A percentile compares a stretch with the other conserved stretches of the same genome.
Conservation (phyloP, 2,888 invertebrate genomes). For the Auanema sp. region DNA sequence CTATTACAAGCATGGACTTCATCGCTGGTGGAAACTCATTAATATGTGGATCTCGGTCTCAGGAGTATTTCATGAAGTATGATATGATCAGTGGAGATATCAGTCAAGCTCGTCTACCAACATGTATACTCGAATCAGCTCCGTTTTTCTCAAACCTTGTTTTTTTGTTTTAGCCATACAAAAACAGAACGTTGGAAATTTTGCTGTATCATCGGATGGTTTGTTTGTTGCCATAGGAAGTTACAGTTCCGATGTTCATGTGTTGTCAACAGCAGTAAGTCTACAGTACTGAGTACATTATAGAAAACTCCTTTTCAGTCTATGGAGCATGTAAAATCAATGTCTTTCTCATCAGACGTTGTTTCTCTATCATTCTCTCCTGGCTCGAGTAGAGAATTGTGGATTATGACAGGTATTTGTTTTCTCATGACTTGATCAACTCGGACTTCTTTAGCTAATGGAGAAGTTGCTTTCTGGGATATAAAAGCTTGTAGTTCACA, state of each 20-base stretch:
- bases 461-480: slow-evolving; percentile 27
- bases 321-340: slow-evolving; percentile 39
- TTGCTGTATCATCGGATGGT: slow-evolving; percentile 35
- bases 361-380: slow-evolving; percentile 28
- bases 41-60: slow-evolving; percentile 30
- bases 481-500: slow-evolving; percentile 16
- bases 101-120: slow-evolving; percentile 24
- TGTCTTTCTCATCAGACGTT: slow-evolving; percentile 29
- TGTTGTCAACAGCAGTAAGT: slow-evolving; percentile 32
- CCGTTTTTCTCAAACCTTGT: not conserved
- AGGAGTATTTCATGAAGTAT: slow-evolving; percentile 40
- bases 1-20: slow-evolving; percentile 38
- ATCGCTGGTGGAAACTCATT: slow-evolving; percentile 24
- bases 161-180: slow-evolving; percentile 27
- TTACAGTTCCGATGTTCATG: slow-evolving; percentile 28
- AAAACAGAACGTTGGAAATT: slow-evolving; percentile 26
- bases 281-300: not conserved
- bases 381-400: slow-evolving; percentile 25
- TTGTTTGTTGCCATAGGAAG: slow-evolving; percentile 30
- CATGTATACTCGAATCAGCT: slow-evolving; percentile 14
- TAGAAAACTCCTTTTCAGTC: slow-evolving; percentile 23
- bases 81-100: slow-evolving; percentile 31
- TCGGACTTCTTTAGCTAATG: slow-evolving; percentile 23
- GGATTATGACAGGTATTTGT: slow-evolving; percentile 29
- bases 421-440: not conserved